Evolutionary conservation across 2,797 vertebrate species (phyloP).

Genomic region (Atherinosoma microstoma): DNA sequence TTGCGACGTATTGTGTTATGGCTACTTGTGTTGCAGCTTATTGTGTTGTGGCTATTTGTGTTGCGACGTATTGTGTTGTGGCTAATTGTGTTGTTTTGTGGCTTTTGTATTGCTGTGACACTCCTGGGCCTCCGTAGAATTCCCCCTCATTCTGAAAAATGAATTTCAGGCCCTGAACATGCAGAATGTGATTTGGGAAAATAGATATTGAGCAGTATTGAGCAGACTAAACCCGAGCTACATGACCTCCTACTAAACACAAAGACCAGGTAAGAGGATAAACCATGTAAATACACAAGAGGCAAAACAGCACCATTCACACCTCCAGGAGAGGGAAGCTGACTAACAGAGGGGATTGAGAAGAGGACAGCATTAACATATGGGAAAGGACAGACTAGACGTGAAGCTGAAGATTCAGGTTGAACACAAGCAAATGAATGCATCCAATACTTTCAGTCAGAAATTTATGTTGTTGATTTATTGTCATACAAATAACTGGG

Average conservation of each 20-base stretch:
- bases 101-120: no score
- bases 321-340: constrained; percentile 6
- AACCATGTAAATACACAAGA: constrained; percentile 7
- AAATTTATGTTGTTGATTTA: not conserved
- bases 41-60: no score
- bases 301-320: constrained; percentile 6
- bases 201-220: not conserved
- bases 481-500: not conserved
- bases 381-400: not conserved
- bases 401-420: not conserved
- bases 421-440: not conserved
- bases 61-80: no score
- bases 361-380: not conserved
- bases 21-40: no score
- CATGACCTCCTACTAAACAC: not conserved
- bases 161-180: no score
- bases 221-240: not conserved
- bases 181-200: not conserved
- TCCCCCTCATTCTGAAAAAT: no score
- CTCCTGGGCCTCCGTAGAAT: no score
- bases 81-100: no score
- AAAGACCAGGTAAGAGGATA: constrained; percentile 3
- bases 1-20: no score
- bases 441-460: not conserved
- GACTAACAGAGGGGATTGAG: not conserved